Percentiles rank a stretch among this genome's conserved stretches.
These are phyloP conservation scores for Hypomecis punctinalis DNA, from an alignment of 2,888 invertebrate species.

Conservation along the genomic window DNA sequence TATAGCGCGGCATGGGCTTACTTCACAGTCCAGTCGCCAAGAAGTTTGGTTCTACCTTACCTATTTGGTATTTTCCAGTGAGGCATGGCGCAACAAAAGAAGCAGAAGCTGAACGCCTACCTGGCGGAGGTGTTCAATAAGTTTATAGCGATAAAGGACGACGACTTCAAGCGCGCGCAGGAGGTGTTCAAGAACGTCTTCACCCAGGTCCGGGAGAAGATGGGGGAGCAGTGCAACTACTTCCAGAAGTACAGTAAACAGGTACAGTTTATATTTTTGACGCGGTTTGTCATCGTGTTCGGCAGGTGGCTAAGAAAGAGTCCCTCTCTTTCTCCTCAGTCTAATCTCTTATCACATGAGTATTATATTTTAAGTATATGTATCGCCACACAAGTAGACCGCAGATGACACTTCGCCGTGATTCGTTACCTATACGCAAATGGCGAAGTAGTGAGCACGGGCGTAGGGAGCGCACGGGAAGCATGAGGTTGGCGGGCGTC, in stretches of 20 bases:
- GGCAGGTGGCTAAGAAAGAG: too few species aligned
- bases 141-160: slow-evolving; percentile 68
- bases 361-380: too few species aligned
- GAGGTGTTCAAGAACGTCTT: slow-evolving; percentile 72
- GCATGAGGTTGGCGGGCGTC: too few species aligned
- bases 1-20: too few species aligned
- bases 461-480: too few species aligned
- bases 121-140: slow-evolving; percentile 67
- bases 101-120: slow-evolving; percentile 63
- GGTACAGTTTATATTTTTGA: slow-evolving; percentile 47
- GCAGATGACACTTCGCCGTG: too few species aligned
- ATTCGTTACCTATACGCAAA: too few species aligned
- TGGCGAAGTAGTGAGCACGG: too few species aligned
- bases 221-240: slow-evolving; percentile 72
- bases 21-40: neutral
- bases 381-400: too few species aligned
- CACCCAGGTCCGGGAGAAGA: slow-evolving; percentile 66
- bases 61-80: neutral
- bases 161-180: slow-evolving; percentile 64
- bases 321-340: too few species aligned
- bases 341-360: too few species aligned
- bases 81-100: slow-evolving; percentile 60
- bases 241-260: slow-evolving; percentile 68
- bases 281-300: too few species aligned
- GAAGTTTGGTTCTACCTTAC: neutral